Base-by-base conservation (phyloP, 2,888 invertebrate species). In the Harpalus rufipes region DNA sequence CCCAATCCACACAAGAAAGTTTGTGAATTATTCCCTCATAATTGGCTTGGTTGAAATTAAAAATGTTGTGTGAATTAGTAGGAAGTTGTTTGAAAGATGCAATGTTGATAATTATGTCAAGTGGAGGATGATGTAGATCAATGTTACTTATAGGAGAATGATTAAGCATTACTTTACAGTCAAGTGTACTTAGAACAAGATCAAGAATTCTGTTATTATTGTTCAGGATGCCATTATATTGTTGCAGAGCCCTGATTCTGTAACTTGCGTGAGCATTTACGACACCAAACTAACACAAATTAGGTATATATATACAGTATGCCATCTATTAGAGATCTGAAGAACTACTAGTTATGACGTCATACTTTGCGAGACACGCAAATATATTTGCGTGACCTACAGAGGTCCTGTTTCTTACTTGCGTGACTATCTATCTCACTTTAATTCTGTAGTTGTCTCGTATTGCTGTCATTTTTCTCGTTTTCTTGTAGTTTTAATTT, bases 111-210 rank as follows among this genome's bases (percentile, higher is more conserved):
- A 58, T 58, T 58, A 58, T 58, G n/a, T 58, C 58, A n/a, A 58
- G 58, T 21, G 58, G 58, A 1, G 58, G 58, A 58, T 58, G 58
- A 58, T 58, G 58, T 5, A 58, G 58, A 58, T 58, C 2, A 16
- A 16, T 58, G n/a, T 58, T 16, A 58, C 58, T 1, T 16, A 58
- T 4, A 4, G 58, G 58, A n/a, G 58, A 58, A n/a, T 58, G 58
- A 58, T 58, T n/a, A n/a, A n/a, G n/a, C n/a, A n/a, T n/a, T 58
- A 58, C 16, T 58, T 58, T 58, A 58, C 58, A 58, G 58, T 58
- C 5, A 58, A 58, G n/a, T 1, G 58, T 58, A 58, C 58, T 14
- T 58, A 58, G 1, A 14, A 58, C 58, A 58, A 58, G 8, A 16
- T 58, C 44, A 1, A 58, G 58, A 16, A 58, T 58, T 58, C 58